Evolutionary conservation across 2,888 invertebrate genomes (phyloP).

Genomic region (Scelioninae gen. 1): DNA sequence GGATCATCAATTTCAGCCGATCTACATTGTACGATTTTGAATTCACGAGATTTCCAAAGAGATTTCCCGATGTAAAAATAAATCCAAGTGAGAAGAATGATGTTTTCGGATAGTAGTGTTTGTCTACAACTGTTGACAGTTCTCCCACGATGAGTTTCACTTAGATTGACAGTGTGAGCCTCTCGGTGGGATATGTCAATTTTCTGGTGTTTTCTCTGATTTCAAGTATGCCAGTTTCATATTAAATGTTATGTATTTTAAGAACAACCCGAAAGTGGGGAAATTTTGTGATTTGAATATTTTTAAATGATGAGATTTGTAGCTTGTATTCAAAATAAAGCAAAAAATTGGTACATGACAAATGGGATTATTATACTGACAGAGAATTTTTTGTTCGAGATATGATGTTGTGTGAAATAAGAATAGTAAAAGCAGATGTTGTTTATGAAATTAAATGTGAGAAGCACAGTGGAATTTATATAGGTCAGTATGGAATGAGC

Average conservation of each 20-base stretch:
- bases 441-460: slow-evolving; percentile 12
- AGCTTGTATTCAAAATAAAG: background rate
- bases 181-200: slow-evolving; percentile 30
- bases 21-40: too few relatives aligned
- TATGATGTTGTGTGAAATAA: background rate
- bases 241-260: slow-evolving; percentile 17
- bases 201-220: slow-evolving; percentile 18
- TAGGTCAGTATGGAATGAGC: slow-evolving; percentile 24
- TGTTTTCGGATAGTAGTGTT: background rate
- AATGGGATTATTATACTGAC: background rate
- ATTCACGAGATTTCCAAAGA: slow-evolving; percentile 36
- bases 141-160: slow-evolving; percentile 42
- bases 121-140: slow-evolving; percentile 15
- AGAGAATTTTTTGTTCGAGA: background rate
- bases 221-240: background rate
- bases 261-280: slow-evolving; percentile 9
- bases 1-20: too few relatives aligned
- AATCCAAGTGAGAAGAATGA: too few relatives aligned
- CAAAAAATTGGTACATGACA: background rate
- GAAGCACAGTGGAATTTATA: slow-evolving; percentile 11
- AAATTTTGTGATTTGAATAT: slow-evolving; percentile 4
- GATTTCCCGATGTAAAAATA: too few relatives aligned
- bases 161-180: slow-evolving; percentile 18
- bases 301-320: background rate
- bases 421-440: slow-evolving; percentile 15